Percentiles rank a stretch among this genome's conserved stretches.
These are phyloP conservation scores for Sarcophilus harrisii DNA, from an alignment of 2,797 vertebrate species.

Conservation along the genomic window DNA sequence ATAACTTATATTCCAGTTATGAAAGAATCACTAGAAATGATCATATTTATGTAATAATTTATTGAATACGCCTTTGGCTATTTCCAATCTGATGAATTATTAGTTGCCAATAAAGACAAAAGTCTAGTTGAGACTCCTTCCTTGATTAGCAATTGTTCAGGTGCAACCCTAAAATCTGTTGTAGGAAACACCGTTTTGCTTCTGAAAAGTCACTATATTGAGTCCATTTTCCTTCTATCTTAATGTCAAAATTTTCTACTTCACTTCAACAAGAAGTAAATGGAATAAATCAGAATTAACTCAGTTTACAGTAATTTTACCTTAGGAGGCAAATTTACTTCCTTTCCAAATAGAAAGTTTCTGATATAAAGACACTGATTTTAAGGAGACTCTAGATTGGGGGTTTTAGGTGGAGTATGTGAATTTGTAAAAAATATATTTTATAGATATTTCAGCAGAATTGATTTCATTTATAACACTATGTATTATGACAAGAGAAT, in stretches of 20 bases:
- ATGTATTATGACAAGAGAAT: not conserved
- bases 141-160: not conserved
- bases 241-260: not conserved
- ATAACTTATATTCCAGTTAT: not conserved
- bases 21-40: not conserved
- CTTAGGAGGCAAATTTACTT: not conserved
- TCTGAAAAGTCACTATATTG: not conserved
- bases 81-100: not conserved
- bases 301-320: not conserved
- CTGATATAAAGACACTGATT: not conserved
- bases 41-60: not conserved
- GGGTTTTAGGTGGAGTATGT: not conserved
- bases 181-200: not conserved
- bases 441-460: not conserved
- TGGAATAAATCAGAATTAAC: not conserved
- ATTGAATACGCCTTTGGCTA: not conserved
- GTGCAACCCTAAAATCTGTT: not conserved
- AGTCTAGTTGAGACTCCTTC: not conserved
- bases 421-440: not conserved
- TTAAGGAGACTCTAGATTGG: not conserved
- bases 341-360: not conserved
- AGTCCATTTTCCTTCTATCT: not conserved
- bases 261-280: not conserved
- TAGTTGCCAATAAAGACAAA: not conserved
- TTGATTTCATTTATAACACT: not conserved